Evolutionary conservation across 2,113 vertebrate species (phyloP), one percentile per base, ranked within the genome.

Genomic region (Podarcis muralis): DNA sequence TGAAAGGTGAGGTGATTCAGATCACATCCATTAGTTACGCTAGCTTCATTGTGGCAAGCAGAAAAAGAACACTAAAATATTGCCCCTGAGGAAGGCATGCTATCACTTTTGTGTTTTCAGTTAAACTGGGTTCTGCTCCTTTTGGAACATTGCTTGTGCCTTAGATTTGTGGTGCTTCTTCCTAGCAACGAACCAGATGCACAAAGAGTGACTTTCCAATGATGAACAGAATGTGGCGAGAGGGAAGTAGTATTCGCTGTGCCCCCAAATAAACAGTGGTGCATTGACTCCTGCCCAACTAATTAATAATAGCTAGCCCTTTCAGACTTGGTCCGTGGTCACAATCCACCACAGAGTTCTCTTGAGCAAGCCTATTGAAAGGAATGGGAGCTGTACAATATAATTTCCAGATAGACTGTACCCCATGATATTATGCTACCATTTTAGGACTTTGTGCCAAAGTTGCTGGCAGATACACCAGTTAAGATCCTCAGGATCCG

Each of bases 1-100:
- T 97, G 91, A 97, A 97, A 98, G 98, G 99, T 99, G 95, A 80
- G 5, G 12, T 40, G 85, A 83, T 43, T 86, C 30, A 80, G 75
- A 81, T 4, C 30, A 76, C 12, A 32, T 66, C 2, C 2, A 7
- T 74, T 84, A 71, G 25, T 13, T 25, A 32, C 25, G 18, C 23
- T 59, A 57, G 35, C 13, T 84, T 25, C 16, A 22, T 71, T 69
- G 40, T 3, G 43, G 40, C 40, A 71, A 71, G 13, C 81, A 43
- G 37, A 83, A 83, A 30, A 18, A 22, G 12, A 83, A 43, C 25
- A 25, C 23, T 40, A 6, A 66, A 15, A 40, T 66, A 35, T 37
- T 66, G 11, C 4, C 20, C 35, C 3, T n/a, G 25, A n/a, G 27
- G 66, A n/a, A 53, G 40, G 22, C 3, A 11, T 48, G 27, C 12